Base-by-base conservation (phyloP, 1,140 invertebrate species). In the Lerema accius region DNA sequence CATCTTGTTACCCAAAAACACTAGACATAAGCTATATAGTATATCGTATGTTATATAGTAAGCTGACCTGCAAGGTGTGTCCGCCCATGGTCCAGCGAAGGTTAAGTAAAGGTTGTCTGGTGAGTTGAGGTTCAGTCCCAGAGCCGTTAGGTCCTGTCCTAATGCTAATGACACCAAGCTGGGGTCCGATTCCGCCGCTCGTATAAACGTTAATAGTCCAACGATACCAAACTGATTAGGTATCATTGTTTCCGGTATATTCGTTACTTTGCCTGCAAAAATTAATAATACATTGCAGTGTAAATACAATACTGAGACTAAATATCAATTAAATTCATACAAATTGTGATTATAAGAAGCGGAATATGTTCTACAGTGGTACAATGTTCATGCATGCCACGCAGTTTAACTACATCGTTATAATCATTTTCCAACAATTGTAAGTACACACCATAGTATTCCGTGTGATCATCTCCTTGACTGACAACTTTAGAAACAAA, bases 171-270 rank as follows among this genome's bases (percentile, higher is more conserved):
- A 97, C 51, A 99, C 97, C 66, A 99, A 92, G 91, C 98, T 98
- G 16, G 96, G 97, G 92, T 99, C 97, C 14, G 97, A 97, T 92
- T 99, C 98, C 42, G 98, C 97, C 64, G 98, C 97, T 85, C 98
- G 94, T 67, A 99, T 99, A 91, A 99, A 99, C 56, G 98, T 98
- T 83, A 99, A 92, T 53, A 99, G 93, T 26, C 99, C 99, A 63
- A 99, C 98, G 93, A 99, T 99, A 67, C 99, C 99, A 92, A 99
- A 99, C 92, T 99, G 98, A 92, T 99, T 99, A 71, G 96, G 97
- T 59, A 99, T 97, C 98, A 99, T 99, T 85, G 96, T 97, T 51
- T 94, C 94, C 43, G 99, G 99, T 93, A 99, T 99, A 91, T 99
- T 99, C 78, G 98, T 98, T 68, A 99, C 97, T 92, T 96, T 96